phyloP scores from a whole-genome alignment of 2,113 vertebrate genomes.

The Tragulus kanchil region DNA sequence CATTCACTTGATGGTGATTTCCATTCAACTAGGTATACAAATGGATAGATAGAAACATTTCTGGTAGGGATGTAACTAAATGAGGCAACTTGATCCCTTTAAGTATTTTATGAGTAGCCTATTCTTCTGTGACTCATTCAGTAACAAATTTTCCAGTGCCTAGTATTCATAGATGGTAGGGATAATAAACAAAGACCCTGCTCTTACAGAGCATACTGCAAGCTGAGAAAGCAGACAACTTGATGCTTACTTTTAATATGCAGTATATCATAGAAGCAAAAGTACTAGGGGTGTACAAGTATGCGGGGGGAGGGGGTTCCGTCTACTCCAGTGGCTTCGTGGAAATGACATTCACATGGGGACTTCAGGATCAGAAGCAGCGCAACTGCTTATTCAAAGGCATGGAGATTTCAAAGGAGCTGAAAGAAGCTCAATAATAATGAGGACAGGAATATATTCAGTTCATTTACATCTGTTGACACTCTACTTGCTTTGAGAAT shows the following conservation, averaged over 20 bases:
- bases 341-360: not conserved
- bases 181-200: not conserved
- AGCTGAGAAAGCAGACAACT: not conserved
- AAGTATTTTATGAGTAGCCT: not conserved
- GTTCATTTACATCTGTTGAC: slow-evolving; percentile 13
- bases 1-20: not conserved
- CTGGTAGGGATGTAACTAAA: not conserved
- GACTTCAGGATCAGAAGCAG: not conserved
- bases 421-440: not conserved
- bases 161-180: not conserved
- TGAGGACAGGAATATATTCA: not conserved
- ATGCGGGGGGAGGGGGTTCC: not conserved
- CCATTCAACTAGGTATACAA: not conserved
- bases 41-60: not conserved
- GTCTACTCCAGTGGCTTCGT: not conserved
- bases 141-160: not conserved
- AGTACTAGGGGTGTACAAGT: not conserved
- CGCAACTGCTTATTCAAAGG: not conserved
- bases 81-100: not conserved
- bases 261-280: not conserved
- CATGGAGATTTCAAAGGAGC: not conserved
- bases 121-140: not conserved
- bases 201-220: not conserved
- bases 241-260: not conserved
- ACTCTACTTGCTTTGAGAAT: not conserved